Base-by-base conservation (phyloP, 2,888 invertebrate species). In the Plemyria rubiginata region DNA sequence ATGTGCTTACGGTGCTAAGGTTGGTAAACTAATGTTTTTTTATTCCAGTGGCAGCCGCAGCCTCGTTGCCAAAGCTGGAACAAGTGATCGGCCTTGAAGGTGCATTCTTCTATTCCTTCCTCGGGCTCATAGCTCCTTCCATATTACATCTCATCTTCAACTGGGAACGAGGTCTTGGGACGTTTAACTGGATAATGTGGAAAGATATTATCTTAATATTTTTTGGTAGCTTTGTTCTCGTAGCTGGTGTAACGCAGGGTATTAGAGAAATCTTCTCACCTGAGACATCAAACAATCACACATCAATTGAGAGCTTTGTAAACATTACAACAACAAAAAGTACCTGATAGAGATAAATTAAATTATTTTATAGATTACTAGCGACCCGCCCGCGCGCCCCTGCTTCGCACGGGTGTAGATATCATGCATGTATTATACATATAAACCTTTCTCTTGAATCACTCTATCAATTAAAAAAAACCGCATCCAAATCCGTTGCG, bases 121-220 rank as follows among this genome's bases (percentile, higher is more conserved):
- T 95, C 60, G 98, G 98, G 0, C 94, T 97, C 53, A 94, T 95
- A 63, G 95, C 96, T 11, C 97, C 97, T 7, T 95, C 96, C 0
- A 81, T 96, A 9, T 88, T 97, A 54, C 96, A 97, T 74, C 95
- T 95, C 0, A 93, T 97, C 9, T 94, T 95, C 65, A 88, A 94
- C 59, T 96, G 95, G 95, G 95, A 96, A 12, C 87, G 94, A 55
- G 94, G 93, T 46, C 93, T 96, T 8, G 97, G 97, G 6, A 86
- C 79, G 63, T 94, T 90, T 68, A 94, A 95, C 28, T 96, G 96
- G 95, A 94, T 94, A 51, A 83, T 97, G 0, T 85, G 94, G 68
- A 97, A 97, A 80, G 96, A 97, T 75, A 29, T 91, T 0, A 43
- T 94, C 6, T 86, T 97, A 13, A 86, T 94, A 16, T 9, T 94